phyloP scores from a whole-genome alignment of 1,140 invertebrate genomes.

The Gryon sp. region DNA sequence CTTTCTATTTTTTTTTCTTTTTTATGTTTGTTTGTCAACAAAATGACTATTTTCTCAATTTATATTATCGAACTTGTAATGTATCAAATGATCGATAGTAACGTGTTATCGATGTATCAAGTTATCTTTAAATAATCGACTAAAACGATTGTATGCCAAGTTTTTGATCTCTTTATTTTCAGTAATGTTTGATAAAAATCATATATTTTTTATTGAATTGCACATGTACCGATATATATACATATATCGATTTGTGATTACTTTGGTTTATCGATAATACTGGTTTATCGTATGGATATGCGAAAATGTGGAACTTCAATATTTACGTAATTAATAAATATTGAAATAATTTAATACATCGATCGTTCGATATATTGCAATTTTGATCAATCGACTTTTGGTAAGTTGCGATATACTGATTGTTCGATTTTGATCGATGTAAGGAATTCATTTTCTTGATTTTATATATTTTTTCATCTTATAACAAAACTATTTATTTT shows the following conservation, averaged over 20 bases:
- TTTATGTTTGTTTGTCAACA: too few relatives aligned
- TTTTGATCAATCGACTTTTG: background rate
- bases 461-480: background rate
- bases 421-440: background rate
- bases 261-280: too few relatives aligned
- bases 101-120: background rate
- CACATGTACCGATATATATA: too few relatives aligned
- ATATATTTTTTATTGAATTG: too few relatives aligned
- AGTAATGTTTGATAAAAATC: too few relatives aligned
- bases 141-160: too few relatives aligned
- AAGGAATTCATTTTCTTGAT: background rate
- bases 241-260: too few relatives aligned
- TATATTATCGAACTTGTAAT: background rate
- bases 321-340: too few relatives aligned
- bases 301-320: too few relatives aligned
- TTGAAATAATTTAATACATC: too few relatives aligned
- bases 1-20: constrained; percentile 19
- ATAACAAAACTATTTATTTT: constrained; percentile 11
- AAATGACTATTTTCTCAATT: background rate
- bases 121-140: background rate
- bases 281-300: too few relatives aligned
- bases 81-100: background rate
- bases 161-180: too few relatives aligned
- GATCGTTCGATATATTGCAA: background rate
- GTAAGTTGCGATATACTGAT: background rate